Evolutionary conservation across 2,113 vertebrate genomes (phyloP).

Genomic region (Leptocoma aspasia): DNA sequence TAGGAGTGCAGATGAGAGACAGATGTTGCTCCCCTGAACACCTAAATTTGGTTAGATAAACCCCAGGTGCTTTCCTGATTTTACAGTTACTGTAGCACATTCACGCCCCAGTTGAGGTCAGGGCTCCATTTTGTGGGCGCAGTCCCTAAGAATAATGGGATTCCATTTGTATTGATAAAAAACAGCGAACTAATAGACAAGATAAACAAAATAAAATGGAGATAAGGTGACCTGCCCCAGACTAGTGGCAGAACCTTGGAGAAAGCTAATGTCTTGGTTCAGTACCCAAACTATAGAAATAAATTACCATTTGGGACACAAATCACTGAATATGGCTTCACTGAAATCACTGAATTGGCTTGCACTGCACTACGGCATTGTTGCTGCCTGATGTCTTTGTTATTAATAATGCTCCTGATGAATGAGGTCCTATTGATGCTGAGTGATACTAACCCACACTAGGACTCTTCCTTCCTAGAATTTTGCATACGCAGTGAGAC

Average conservation of each 20-base stretch:
- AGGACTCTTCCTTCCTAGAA: neutral
- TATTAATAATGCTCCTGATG: neutral
- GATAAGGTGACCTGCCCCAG: neutral
- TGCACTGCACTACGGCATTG: accelerated
- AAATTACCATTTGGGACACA: neutral
- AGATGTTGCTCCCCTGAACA: neutral
- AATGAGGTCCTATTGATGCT: neutral
- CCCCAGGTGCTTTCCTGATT: neutral
- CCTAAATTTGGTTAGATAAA: neutral
- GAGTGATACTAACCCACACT: neutral
- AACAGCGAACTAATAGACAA: neutral
- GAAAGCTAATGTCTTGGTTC: neutral
- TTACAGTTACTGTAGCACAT: neutral
- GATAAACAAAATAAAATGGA: neutral
- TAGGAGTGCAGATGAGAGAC: neutral
- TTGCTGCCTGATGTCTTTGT: accelerated
- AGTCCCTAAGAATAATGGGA: neutral
- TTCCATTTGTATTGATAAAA: neutral
- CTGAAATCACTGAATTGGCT: neutral
- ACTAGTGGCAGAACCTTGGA: neutral
- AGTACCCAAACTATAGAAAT: neutral
- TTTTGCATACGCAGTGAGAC: neutral
- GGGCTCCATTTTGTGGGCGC: neutral
- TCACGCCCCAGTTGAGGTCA: neutral
- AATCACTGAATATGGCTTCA: neutral